Conservation (phyloP, 2,797 vertebrate genomes). For the Melanotaenia maccullochi region DNA sequence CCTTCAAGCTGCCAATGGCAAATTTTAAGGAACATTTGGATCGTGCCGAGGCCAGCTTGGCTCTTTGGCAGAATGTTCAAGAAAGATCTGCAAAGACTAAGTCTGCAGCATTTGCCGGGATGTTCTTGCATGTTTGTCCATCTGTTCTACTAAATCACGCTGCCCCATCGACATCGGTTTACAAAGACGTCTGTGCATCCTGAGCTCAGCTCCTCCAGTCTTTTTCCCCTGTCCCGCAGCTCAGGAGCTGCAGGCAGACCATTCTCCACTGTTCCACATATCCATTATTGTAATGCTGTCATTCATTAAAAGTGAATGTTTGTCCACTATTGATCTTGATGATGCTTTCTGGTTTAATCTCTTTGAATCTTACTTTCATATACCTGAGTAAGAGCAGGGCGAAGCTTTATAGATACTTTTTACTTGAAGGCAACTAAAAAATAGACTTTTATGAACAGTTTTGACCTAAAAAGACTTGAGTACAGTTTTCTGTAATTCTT, state of each 20-base stretch:
- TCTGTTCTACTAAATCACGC: slow-evolving; percentile 3
- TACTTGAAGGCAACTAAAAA: background rate
- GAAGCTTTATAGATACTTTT: background rate
- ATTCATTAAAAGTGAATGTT: background rate
- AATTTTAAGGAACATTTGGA: background rate
- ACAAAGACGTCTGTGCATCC: background rate
- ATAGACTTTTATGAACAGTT: background rate
- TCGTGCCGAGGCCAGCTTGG: background rate
- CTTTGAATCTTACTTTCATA: background rate
- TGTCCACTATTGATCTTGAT: slow-evolving; percentile 2
- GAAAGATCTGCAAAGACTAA: background rate
- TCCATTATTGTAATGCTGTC: background rate
- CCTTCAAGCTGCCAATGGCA: background rate
- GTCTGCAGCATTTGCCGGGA: background rate
- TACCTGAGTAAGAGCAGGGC: background rate
- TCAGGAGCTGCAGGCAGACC: background rate
- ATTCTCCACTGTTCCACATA: background rate
- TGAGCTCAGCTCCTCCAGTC: background rate
- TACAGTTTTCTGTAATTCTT: background rate
- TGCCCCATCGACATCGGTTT: background rate
- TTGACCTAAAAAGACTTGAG: too few relatives aligned
- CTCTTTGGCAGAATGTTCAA: background rate
- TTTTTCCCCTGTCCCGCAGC: background rate
- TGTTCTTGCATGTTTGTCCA: background rate
- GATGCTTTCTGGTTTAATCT: background rate